Percentiles rank a stretch among this genome's conserved stretches.
Evolutionary conservation across 2,113 vertebrate species (phyloP).

Genomic region (Leptodactylus fuscus): DNA sequence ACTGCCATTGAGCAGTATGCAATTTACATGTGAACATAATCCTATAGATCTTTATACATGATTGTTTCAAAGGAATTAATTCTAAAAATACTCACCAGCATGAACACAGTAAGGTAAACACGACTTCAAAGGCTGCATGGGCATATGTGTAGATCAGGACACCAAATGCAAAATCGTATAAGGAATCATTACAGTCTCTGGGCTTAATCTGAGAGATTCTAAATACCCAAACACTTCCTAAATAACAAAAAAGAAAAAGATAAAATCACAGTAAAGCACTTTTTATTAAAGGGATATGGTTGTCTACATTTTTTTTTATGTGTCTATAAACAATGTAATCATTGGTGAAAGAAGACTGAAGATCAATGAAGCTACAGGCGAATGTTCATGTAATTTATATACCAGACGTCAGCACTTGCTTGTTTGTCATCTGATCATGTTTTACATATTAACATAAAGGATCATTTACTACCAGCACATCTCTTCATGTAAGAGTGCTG

Average conservation of each 20-base stretch:
- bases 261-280: neutral
- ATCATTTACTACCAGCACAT: too few relatives aligned
- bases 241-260: neutral
- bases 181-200: constrained; percentile 29
- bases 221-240: constrained; percentile 54
- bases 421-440: too few relatives aligned
- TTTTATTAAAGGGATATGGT: too few relatives aligned
- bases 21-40: neutral
- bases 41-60: neutral
- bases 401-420: too few relatives aligned
- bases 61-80: neutral
- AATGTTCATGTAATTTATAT: too few relatives aligned
- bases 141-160: constrained; percentile 33
- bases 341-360: too few relatives aligned
- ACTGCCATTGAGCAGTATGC: too few relatives aligned
- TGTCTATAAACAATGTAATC: too few relatives aligned
- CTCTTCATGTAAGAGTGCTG: too few relatives aligned
- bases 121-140: neutral
- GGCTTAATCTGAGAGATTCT: constrained; percentile 35
- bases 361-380: too few relatives aligned
- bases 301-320: too few relatives aligned
- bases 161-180: constrained; percentile 50
- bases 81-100: neutral
- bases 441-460: too few relatives aligned
- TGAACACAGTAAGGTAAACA: neutral